Evolutionary conservation across 2,797 vertebrate genomes (phyloP).

Genomic region (Prunella strophiata): DNA sequence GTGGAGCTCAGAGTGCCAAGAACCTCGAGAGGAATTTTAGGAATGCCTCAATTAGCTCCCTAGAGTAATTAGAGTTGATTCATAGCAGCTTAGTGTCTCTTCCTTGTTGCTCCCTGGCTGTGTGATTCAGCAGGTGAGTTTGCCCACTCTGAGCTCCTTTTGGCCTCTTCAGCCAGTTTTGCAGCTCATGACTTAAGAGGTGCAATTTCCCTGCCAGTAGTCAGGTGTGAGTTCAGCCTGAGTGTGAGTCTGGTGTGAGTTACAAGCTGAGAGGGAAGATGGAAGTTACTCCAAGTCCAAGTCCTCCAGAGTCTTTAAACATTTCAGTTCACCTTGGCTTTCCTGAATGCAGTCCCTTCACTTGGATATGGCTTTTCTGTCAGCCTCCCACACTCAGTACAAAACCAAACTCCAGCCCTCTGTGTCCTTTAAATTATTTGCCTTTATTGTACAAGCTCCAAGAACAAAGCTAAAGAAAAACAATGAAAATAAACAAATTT

Average conservation of each 20-base stretch:
- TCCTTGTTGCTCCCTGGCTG: not conserved
- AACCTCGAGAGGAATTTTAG: not conserved
- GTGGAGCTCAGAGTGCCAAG: not conserved
- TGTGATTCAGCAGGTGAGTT: conserved; percentile 17
- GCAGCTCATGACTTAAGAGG: not conserved
- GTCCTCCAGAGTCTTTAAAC: conserved; percentile 32
- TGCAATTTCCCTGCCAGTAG: conserved; percentile 25
- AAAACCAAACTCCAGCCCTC: conserved; percentile 46
- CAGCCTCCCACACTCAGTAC: conserved; percentile 31
- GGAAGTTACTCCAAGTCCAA: conserved; percentile 10
- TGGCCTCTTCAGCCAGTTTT: not conserved
- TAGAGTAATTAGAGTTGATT: conserved; percentile 1
- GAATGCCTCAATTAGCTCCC: not conserved
- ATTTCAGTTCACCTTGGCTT: not conserved
- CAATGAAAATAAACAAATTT: conserved; percentile 69
- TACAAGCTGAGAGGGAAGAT: conserved; percentile 44
- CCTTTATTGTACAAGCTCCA: conserved; percentile 60
- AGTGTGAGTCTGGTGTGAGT: conserved; percentile 10
- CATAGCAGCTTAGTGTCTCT: not conserved
- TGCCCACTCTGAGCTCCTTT: not conserved
- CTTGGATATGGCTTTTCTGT: not conserved
- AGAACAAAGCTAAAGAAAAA: conserved; percentile 71
- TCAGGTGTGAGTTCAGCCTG: not conserved
- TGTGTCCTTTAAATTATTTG: conserved; percentile 66
- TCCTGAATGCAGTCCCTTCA: not conserved